phyloP scores from a whole-genome alignment of 2,888 invertebrate species.

The Drosophila cognata region DNA sequence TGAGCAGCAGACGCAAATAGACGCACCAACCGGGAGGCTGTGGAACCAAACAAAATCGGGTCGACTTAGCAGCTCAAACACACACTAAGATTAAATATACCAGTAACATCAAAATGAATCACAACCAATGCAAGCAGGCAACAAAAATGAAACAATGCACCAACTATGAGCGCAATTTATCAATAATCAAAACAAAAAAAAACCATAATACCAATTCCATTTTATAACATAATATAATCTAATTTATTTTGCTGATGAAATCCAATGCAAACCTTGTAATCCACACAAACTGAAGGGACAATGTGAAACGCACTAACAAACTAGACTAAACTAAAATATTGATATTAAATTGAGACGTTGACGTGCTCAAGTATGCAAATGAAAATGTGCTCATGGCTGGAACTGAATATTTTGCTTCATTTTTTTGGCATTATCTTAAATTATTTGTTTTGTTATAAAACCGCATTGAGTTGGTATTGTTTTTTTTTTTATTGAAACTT shows the following conservation, averaged over 20 bases:
- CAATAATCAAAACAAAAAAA: slow-evolving; percentile 19
- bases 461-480: slow-evolving; percentile 33
- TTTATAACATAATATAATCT: neutral
- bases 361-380: slow-evolving; percentile 7
- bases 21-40: slow-evolving; percentile 83
- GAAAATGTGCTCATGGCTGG: slow-evolving; percentile 37
- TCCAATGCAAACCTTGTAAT: neutral
- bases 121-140: slow-evolving; percentile 30
- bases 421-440: slow-evolving; percentile 48
- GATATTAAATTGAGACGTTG: slow-evolving; percentile 29
- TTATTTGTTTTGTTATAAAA: slow-evolving; percentile 40
- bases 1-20: slow-evolving; percentile 80
- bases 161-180: slow-evolving; percentile 44
- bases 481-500: slow-evolving; percentile 28
- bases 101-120: slow-evolving; percentile 10
- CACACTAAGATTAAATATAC: neutral
- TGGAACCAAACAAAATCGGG: slow-evolving; percentile 65
- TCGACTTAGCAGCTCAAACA: slow-evolving; percentile 39
- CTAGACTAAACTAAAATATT: slow-evolving; percentile 12
- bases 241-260: neutral
- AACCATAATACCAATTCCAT: slow-evolving; percentile 6
- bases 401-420: slow-evolving; percentile 22
- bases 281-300: slow-evolving; percentile 22
- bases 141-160: slow-evolving; percentile 29
- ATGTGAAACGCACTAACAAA: slow-evolving; percentile 13